phyloP scores from a whole-genome alignment of 37 sponge, comb jelly and placozoan species.

The Mnemiopsis leidyi region DNA sequence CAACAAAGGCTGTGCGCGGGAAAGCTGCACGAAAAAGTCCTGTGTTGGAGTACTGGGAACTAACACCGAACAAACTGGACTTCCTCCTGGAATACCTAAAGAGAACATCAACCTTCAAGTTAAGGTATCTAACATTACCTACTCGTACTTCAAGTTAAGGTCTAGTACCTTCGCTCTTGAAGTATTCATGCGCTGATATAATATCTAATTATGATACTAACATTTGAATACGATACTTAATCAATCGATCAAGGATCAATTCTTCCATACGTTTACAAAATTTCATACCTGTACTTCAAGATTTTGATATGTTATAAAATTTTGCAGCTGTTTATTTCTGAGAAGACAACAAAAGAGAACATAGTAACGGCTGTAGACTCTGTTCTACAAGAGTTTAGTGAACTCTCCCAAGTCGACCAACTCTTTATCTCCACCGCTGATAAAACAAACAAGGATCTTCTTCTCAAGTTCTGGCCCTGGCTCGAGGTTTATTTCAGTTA shows the following conservation, averaged over 20 bases:
- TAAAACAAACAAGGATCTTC: conserved; percentile 42
- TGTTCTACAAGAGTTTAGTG: background rate
- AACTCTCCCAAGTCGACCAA: background rate
- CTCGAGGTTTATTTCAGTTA: conserved; percentile 43
- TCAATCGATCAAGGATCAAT: no score
- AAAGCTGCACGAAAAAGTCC: no score
- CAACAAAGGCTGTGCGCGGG: no score
- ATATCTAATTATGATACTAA: no score
- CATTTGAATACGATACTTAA: no score
- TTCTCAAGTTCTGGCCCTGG: conserved; percentile 62
- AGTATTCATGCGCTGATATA: no score
- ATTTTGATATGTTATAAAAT: no score
- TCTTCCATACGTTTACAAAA: no score
- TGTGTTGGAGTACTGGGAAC: background rate
- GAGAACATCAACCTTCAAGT: conserved; percentile 63
- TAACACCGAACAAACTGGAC: background rate
- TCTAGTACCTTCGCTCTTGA: no score
- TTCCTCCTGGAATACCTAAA: conserved; percentile 18
- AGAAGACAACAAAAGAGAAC: conserved; percentile 12
- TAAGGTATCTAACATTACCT: no score
- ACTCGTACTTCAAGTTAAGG: no score
- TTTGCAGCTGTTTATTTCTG: conserved; percentile 59
- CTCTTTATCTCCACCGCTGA: conserved; percentile 59
- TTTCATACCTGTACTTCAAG: no score
- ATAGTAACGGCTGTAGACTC: conserved; percentile 30